phyloP scores from a whole-genome alignment of 2,113 vertebrate species.

The Ciconia maguari region DNA sequence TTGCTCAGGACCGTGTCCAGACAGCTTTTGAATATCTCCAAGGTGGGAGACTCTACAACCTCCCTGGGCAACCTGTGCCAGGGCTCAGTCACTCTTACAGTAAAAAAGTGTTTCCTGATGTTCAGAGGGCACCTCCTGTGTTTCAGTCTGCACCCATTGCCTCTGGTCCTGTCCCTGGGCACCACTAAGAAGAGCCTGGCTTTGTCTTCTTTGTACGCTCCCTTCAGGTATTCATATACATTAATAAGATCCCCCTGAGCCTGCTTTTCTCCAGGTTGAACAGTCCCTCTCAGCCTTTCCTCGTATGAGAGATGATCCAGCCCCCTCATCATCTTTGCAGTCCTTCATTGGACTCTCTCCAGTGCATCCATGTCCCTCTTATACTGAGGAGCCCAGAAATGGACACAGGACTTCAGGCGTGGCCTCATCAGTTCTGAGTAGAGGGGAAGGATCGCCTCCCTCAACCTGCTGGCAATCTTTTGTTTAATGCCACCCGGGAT shows the following conservation, averaged over 20 bases:
- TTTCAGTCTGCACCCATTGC: neutral
- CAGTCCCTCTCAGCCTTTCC: neutral
- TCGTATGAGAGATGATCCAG: neutral
- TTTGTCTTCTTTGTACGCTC: neutral
- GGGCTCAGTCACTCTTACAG: neutral
- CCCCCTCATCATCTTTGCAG: neutral
- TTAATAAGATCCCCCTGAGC: neutral
- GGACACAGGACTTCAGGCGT: neutral
- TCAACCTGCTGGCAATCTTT: neutral
- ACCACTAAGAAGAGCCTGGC: neutral
- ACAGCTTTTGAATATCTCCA: neutral
- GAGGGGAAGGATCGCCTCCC: neutral
- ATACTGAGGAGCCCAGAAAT: neutral
- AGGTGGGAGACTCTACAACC: too few relatives aligned
- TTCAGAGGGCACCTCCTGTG: neutral
- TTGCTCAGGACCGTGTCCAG: neutral
- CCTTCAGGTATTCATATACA: neutral
- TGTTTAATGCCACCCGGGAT: neutral
- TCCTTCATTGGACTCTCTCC: neutral
- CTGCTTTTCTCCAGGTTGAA: neutral
- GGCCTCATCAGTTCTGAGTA: neutral
- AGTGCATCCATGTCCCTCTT: neutral
- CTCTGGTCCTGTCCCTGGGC: neutral
- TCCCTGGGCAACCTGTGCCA: neutral
- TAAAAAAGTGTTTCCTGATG: neutral